These are phyloP conservation scores for Scaptomyza montana DNA, from an alignment of 1,140 invertebrate species.

Conservation along the genomic window DNA sequence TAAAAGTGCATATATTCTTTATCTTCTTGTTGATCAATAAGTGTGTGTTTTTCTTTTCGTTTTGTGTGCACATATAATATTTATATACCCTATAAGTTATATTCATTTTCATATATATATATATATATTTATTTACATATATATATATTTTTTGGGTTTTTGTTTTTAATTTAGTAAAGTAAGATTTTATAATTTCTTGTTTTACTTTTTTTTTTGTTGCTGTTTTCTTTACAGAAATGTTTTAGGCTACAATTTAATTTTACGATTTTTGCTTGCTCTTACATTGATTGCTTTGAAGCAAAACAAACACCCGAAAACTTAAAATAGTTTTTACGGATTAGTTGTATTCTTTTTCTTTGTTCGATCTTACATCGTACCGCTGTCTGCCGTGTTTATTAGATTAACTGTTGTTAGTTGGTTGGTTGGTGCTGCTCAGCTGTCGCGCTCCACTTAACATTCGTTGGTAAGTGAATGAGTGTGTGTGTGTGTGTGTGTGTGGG, in stretches of 20 bases:
- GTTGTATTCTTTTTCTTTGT: conserved; percentile 55
- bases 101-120: conserved; percentile 59
- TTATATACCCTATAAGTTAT: conserved; percentile 46
- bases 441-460: conserved; percentile 29
- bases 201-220: conserved; percentile 54
- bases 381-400: conserved; percentile 35
- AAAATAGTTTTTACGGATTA: not conserved
- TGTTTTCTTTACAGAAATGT: conserved; percentile 67
- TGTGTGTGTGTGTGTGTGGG: conserved; percentile 25
- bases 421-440: conserved; percentile 16
- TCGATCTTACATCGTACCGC: conserved; percentile 72
- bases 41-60: conserved; percentile 28
- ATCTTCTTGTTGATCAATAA: conserved; percentile 28
- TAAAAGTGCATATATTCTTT: conserved; percentile 20
- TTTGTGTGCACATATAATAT: conserved; percentile 43
- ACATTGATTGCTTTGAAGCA: conserved; percentile 41
- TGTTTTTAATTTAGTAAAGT: conserved; percentile 77
- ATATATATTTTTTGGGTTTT: conserved; percentile 48
- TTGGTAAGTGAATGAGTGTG: conserved; percentile 39
- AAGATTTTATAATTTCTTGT: conserved; percentile 77
- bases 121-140: conserved; percentile 43
- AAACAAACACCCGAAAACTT: conserved; percentile 15
- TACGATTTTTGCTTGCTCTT: conserved; percentile 57
- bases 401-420: conserved; percentile 23
- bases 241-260: conserved; percentile 74